phyloP scores from a whole-genome alignment of 2,888 invertebrate genomes.

The Liopterus haemorrhoidalis region DNA sequence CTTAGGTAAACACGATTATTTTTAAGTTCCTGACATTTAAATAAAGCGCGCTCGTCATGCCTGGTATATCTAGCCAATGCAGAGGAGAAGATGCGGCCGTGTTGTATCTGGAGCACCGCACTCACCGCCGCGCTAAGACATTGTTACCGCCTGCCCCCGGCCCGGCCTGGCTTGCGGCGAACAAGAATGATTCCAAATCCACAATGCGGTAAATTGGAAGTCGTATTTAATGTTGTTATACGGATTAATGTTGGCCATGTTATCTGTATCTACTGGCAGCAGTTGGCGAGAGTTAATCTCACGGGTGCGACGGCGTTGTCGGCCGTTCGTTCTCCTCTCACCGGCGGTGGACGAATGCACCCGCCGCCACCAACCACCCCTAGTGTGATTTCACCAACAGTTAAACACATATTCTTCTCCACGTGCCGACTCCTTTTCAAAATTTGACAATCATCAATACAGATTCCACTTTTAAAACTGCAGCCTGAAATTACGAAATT shows the following conservation, averaged over 20 bases:
- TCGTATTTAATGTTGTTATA: constrained; percentile 52
- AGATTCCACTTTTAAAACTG: no score
- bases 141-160: no score
- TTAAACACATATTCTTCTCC: no score
- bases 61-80: background rate
- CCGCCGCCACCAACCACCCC: background rate
- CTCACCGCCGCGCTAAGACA: background rate
- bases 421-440: no score
- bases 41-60: constrained; percentile 12
- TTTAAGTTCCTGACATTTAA: constrained; percentile 33
- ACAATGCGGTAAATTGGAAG: constrained; percentile 51
- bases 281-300: constrained; percentile 44
- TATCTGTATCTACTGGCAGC: constrained; percentile 45
- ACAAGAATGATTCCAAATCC: constrained; percentile 45
- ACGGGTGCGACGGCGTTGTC: constrained; percentile 32
- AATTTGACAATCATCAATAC: background rate
- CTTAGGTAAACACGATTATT: constrained; percentile 38
- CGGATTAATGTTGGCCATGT: constrained; percentile 44
- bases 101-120: background rate
- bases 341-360: background rate
- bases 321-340: constrained; percentile 3
- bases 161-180: no score
- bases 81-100: background rate
- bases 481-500: no score
- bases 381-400: no score